Evolutionary conservation across 2,113 vertebrate genomes (phyloP).

Genomic region (Eolophus roseicapilla): DNA sequence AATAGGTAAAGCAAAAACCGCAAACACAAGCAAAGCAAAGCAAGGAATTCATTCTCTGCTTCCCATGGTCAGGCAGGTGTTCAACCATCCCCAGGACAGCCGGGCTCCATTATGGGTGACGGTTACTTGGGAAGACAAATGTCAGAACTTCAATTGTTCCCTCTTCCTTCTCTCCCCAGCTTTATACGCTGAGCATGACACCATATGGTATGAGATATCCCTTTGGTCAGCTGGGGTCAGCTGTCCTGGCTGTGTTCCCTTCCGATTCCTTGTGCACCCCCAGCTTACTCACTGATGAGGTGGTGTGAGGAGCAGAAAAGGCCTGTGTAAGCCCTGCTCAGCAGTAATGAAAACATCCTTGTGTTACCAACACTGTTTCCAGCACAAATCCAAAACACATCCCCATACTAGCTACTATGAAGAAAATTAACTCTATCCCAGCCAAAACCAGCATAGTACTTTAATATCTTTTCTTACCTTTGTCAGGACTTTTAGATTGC

Average conservation of each 20-base stretch:
- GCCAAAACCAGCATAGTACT: not conserved
- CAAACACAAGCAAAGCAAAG: not conserved
- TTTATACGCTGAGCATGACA: not conserved
- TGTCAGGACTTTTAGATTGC: constrained; percentile 6
- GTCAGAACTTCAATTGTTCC: not conserved
- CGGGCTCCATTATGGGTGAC: not conserved
- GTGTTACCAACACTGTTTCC: not conserved
- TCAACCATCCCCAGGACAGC: not conserved
- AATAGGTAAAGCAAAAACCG: not conserved
- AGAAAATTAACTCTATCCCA: not conserved
- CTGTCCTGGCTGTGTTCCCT: not conserved
- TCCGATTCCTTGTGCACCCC: not conserved
- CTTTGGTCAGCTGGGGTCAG: not conserved
- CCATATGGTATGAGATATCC: not conserved
- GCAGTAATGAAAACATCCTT: not conserved
- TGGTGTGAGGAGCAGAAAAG: not conserved
- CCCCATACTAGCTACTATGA: not conserved
- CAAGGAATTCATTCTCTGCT: not conserved
- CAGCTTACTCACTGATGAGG: not conserved
- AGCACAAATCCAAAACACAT: not conserved
- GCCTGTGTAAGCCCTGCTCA: not conserved
- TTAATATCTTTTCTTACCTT: not conserved
- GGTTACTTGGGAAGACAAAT: not conserved
- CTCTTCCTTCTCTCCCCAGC: not conserved
- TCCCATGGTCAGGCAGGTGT: not conserved